Evolutionary conservation across 2,113 vertebrate species (phyloP).

Genomic region (Corydoras maculifer): DNA sequence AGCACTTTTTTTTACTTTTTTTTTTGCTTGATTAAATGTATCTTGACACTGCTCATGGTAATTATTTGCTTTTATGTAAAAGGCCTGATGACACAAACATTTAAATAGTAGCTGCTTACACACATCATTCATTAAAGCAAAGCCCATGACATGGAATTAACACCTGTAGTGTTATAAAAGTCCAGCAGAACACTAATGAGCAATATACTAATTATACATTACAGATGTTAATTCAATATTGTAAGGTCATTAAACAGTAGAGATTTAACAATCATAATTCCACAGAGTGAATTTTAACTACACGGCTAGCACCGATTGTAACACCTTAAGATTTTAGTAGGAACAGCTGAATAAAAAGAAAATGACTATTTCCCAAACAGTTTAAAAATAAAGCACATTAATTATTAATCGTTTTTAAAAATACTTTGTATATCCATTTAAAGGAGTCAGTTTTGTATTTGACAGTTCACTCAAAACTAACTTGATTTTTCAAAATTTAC

Average conservation of each 20-base stretch:
- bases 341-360: neutral
- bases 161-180: neutral
- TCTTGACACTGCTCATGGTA: neutral
- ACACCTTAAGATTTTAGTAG: neutral
- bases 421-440: too few relatives aligned
- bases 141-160: neutral
- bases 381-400: neutral
- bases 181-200: neutral
- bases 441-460: too few relatives aligned
- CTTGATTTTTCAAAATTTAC: too few relatives aligned
- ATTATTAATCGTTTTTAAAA: neutral
- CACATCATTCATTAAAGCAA: slow-evolving; percentile 6
- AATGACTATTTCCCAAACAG: neutral
- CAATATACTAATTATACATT: neutral
- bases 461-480: too few relatives aligned
- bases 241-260: too few relatives aligned
- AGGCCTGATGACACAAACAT: too few relatives aligned
- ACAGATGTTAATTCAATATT: neutral
- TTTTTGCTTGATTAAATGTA: neutral
- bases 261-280: neutral
- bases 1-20: too few relatives aligned
- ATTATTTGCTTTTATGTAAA: neutral
- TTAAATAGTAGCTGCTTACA: neutral
- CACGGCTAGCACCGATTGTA: neutral
- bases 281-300: neutral